Base-by-base conservation (phyloP, 1,140 invertebrate species). In the Scaptodrosophila lebanonensis region DNA sequence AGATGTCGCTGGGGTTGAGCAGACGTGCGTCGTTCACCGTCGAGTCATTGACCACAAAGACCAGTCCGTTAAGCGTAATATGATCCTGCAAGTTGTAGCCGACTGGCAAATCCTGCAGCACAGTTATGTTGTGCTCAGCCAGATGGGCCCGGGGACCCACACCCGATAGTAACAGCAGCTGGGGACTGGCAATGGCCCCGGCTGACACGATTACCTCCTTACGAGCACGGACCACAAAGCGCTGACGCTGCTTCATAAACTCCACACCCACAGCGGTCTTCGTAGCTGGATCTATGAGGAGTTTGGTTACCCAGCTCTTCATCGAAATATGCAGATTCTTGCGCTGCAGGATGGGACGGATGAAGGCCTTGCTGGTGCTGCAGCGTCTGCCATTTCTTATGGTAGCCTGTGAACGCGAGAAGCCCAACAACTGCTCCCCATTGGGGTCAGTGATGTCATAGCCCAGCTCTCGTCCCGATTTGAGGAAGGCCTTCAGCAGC, bases 21-120 rank as follows among this genome's bases (percentile, higher is more conserved):
- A 87, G 43, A 4, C 64, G 61, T 0, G 59, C 63, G 60, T 87
- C 86, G 7, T 91, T 86, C 3, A 91, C 88, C 2, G 90, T 88
- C 1, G 88, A 90, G 25, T 91, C 88, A 59, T 93, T 92, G 0
- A 93, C 89, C 17, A 91, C 85, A 67, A 93, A 94, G 0, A 90
- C 91, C 43, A 94, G 87, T 1, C 91, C 91, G 13, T 91, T 91
- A 36, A 93, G 90, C 0, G 91, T 92, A 12, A 93, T 89, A 65
- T 95, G 94, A 84, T 95, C 93, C 71, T 94, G 92, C 0, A 96
- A 88, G 84, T 96, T 96, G 49, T 92, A 89, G 0, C 95, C 95
- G 0, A 96, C 94, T 0, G 91, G 92, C 0, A 95, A 87, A 75
- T 95, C 90, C 50, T 90, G 87, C 8, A 93, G 57, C 0, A 91